Evolutionary conservation across 2,888 invertebrate species (phyloP).

Genomic region (Agapetus fuscipes): DNA sequence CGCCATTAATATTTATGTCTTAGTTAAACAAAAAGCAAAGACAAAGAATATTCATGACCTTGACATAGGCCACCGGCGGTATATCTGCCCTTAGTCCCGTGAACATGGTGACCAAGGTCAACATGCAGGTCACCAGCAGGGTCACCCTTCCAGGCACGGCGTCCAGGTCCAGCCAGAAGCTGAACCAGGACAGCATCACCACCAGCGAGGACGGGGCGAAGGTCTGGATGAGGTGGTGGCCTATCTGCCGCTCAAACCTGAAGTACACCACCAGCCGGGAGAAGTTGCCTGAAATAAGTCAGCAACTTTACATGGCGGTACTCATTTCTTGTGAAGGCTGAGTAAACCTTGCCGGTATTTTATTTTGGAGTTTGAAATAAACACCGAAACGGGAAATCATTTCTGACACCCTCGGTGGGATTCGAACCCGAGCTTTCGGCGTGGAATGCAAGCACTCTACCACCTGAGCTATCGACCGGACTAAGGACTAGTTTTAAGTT

Average conservation of each 20-base stretch:
- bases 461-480: too few relatives aligned
- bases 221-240: conserved; percentile 76
- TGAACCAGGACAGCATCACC: conserved; percentile 79
- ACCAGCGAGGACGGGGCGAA: conserved; percentile 77
- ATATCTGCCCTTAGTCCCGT: conserved; percentile 72
- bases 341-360: too few relatives aligned
- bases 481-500: too few relatives aligned
- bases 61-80: conserved; percentile 79
- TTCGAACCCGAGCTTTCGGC: too few relatives aligned
- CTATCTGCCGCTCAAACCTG: conserved; percentile 73
- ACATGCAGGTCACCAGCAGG: conserved; percentile 71
- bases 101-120: conserved; percentile 79
- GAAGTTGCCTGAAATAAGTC: conserved; percentile 63
- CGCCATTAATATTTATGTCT: too few relatives aligned
- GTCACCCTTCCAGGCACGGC: conserved; percentile 78
- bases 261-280: conserved; percentile 70
- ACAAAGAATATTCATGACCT: conserved; percentile 46
- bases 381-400: too few relatives aligned
- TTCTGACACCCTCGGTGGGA: too few relatives aligned
- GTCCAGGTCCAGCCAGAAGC: conserved; percentile 77
- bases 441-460: too few relatives aligned
- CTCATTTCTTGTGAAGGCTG: too few relatives aligned
- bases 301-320: too few relatives aligned
- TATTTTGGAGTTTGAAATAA: too few relatives aligned
- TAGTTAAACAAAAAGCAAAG: too few relatives aligned